Conservation (phyloP, 2,888 invertebrate genomes). For the Andricus quercusramuli region DNA sequence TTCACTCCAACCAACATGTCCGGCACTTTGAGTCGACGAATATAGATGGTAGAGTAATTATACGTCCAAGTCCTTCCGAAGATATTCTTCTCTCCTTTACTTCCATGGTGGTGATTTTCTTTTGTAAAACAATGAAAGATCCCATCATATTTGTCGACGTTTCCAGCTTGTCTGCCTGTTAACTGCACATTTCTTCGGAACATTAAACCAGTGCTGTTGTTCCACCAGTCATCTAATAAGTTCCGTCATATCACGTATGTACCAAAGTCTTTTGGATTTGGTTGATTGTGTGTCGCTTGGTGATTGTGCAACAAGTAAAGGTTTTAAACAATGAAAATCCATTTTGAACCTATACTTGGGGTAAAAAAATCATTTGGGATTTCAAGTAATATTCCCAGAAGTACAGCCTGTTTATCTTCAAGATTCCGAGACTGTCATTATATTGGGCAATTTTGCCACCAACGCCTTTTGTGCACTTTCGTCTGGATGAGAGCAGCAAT, state of each 20-base stretch:
- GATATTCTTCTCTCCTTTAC: background rate
- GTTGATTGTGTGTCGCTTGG: background rate
- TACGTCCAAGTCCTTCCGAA: background rate
- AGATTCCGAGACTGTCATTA: background rate
- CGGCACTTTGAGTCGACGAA: background rate
- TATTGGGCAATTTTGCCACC: background rate
- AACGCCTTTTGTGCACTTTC: background rate
- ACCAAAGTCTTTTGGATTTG: background rate
- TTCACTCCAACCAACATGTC: background rate
- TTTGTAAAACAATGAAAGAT: background rate
- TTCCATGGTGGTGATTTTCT: background rate
- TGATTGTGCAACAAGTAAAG: background rate
- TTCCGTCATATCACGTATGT: slow-evolving; percentile 7
- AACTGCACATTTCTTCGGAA: background rate
- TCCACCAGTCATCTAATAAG: background rate
- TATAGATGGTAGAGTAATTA: background rate
- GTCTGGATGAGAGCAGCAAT: slow-evolving; percentile 11
- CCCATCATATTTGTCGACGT: background rate
- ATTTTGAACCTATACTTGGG: too few relatives aligned
- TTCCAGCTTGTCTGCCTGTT: background rate
- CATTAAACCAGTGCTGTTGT: background rate
- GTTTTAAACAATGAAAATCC: too few relatives aligned
- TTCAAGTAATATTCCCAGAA: background rate
- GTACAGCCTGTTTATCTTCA: background rate
- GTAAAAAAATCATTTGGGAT: too few relatives aligned